Evolutionary conservation across 1,140 invertebrate genomes (phyloP), one percentile per base, ranked within the genome.

Genomic region (Carcinoscorpius rotundicauda): DNA sequence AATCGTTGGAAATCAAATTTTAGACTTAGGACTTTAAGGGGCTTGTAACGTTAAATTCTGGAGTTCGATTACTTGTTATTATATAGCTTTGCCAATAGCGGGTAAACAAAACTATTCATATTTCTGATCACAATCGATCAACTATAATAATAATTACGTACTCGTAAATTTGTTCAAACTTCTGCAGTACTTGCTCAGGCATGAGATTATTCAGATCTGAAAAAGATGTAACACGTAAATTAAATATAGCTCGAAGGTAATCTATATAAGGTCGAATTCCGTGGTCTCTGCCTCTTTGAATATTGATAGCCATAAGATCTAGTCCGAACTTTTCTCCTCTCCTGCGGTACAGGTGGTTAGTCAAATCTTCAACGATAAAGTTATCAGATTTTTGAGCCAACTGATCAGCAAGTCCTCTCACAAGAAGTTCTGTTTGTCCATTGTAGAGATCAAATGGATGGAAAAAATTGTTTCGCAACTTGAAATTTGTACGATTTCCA

Each of bases 351-450:
- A 70, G 61, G 59, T 70, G 66, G 55, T 70, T 70, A 48, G 63
- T 69, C 49, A 70, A 68, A 60, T 73, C 73, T 5, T 64, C 53
- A 4, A 72, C 71, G 3, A 73, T 53, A 49, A 72, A 72, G n/a
- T 72, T 71, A 66, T 73, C 73, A 10, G 72, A 67, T 55, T 73
- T 73, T 56, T 73, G 71, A 4, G 68, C 29, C 6, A 71, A 70
- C 71, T 89, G 87, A 49, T 77, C 84, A 6, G 83, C 79, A 71
- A 89, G 78, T 57, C 88, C 87, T 66, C 83, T 78, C 10, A 89
- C 70, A 1, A 89, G 75, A 11, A 69, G 66, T 56, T 73, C 72
- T 57, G 72, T 56, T 58, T 73, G 72, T 10, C 73, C 72, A 52
- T 68, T 62, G 49, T 72, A 71, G 5, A 73, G 61, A 52, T 69